Percentiles rank a stretch among this genome's conserved stretches.
phyloP scores from a whole-genome alignment of 2,113 vertebrate genomes.

The Ranitomeya imitator region DNA sequence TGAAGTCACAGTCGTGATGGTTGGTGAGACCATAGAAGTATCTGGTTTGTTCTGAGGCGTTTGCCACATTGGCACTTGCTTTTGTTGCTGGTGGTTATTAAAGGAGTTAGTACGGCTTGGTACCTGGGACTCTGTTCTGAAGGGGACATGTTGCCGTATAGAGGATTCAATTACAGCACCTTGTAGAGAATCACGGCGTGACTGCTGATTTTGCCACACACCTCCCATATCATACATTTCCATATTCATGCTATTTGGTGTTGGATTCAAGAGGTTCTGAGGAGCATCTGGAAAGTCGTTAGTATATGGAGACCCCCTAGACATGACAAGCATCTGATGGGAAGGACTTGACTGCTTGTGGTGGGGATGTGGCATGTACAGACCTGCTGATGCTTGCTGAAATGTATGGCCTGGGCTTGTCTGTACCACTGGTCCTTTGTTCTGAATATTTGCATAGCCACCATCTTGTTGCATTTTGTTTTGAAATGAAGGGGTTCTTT shows the following conservation, averaged over 20 bases:
- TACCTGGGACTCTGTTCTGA: conserved; percentile 80
- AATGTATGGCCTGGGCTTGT: conserved; percentile 76
- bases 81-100: conserved; percentile 84
- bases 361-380: conserved; percentile 84
- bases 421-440: conserved; percentile 80
- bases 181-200: conserved; percentile 79
- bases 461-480: conserved; percentile 84
- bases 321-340: conserved; percentile 86
- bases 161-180: conserved; percentile 75
- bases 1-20: conserved; percentile 90
- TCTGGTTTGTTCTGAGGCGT: conserved; percentile 79
- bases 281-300: conserved; percentile 85
- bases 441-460: conserved; percentile 80
- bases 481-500: conserved; percentile 94
- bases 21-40: conserved; percentile 79
- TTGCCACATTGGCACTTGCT: conserved; percentile 75
- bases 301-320: conserved; percentile 79
- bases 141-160: conserved; percentile 78
- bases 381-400: conserved; percentile 68
- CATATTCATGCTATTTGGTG: conserved; percentile 89
- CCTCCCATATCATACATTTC: conserved; percentile 83
- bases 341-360: conserved; percentile 87
- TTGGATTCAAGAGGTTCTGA: conserved; percentile 80
- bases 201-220: conserved; percentile 73
- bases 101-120: conserved; percentile 94